A percentile compares a stretch with the other conserved stretches of the same genome.
phyloP scores from a whole-genome alignment of 1,140 invertebrate genomes.

The Drosophila asahinai region DNA sequence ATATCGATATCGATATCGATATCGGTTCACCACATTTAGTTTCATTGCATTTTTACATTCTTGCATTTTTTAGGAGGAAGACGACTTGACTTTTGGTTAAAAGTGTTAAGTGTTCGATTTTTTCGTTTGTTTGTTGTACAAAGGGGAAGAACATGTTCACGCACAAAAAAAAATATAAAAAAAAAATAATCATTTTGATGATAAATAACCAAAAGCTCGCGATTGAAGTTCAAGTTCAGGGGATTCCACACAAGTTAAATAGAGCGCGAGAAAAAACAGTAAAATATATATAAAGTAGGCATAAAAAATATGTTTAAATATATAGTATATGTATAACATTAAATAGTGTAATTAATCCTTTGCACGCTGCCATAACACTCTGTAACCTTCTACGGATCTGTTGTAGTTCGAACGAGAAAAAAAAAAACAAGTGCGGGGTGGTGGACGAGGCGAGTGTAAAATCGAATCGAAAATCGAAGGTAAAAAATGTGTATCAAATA shows the following conservation, averaged over 20 bases:
- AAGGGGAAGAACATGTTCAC: conserved; percentile 61
- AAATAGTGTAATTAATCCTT: conserved; percentile 29
- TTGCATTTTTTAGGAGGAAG: conserved; percentile 49
- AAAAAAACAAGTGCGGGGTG: conserved; percentile 35
- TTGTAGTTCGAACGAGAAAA: conserved; percentile 49
- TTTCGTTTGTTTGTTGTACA: conserved; percentile 56
- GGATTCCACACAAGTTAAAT: conserved; percentile 32
- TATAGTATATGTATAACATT: conserved; percentile 14
- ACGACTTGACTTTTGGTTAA: conserved; percentile 37
- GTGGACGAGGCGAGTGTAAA: conserved; percentile 26
- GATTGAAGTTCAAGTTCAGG: conserved; percentile 28
- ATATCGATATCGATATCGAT: conserved; percentile 22
- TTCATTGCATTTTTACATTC: conserved; percentile 7
- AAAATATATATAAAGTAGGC: conserved; percentile 23
- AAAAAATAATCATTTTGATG: conserved; percentile 24
- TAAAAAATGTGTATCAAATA: conserved; percentile 43
- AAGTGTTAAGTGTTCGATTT: conserved; percentile 13
- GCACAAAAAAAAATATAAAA: conserved; percentile 6
- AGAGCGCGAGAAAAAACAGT: conserved; percentile 35
- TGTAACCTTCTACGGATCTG: conserved; percentile 14
- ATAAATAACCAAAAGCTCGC: conserved; percentile 50
- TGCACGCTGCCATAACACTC: conserved; percentile 44
- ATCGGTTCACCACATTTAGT: conserved; percentile 17
- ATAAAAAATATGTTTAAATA: conserved; percentile 18
- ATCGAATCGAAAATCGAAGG: conserved; percentile 43